These are phyloP conservation scores for Anoplolepis gracilipes DNA, from an alignment of 1,140 invertebrate species.

Conservation along the genomic window DNA sequence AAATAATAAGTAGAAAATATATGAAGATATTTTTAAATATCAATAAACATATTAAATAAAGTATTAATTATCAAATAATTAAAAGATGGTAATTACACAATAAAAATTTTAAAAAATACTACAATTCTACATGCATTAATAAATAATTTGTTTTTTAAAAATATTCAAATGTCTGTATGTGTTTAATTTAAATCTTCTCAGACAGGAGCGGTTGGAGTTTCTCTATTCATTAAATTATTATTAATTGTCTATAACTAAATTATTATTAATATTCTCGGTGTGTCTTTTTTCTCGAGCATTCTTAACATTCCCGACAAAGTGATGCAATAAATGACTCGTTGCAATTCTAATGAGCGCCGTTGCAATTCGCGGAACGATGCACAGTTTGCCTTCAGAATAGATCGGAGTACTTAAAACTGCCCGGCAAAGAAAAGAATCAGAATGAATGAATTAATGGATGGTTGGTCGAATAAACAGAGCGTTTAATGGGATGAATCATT, in stretches of 20 bases:
- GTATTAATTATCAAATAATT: background rate
- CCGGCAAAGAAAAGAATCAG: conserved; percentile 16
- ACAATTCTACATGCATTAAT: background rate
- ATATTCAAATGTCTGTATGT: background rate
- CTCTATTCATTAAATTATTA: conserved; percentile 6
- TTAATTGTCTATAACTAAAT: conserved; percentile 39
- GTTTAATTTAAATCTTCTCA: background rate
- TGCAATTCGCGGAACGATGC: conserved; percentile 5
- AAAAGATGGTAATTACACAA: background rate
- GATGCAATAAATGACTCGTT: conserved; percentile 22
- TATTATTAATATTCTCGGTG: conserved; percentile 7
- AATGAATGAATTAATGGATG: conserved; percentile 19
- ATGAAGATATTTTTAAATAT: background rate
- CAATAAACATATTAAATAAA: background rate
- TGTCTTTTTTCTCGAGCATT: background rate
- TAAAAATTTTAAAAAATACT: background rate
- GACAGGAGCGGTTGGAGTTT: too few species aligned
- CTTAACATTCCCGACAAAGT: background rate
- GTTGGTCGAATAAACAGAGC: background rate
- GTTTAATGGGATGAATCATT: conserved; percentile 7
- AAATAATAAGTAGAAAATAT: background rate
- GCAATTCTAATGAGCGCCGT: conserved; percentile 26
- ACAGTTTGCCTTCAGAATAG: conserved; percentile 1
- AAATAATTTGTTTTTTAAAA: background rate
- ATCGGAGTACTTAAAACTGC: background rate